Percentiles rank a stretch among this genome's conserved stretches.
phyloP scores from a whole-genome alignment of 2,888 invertebrate species.

The Meta bourneti region DNA sequence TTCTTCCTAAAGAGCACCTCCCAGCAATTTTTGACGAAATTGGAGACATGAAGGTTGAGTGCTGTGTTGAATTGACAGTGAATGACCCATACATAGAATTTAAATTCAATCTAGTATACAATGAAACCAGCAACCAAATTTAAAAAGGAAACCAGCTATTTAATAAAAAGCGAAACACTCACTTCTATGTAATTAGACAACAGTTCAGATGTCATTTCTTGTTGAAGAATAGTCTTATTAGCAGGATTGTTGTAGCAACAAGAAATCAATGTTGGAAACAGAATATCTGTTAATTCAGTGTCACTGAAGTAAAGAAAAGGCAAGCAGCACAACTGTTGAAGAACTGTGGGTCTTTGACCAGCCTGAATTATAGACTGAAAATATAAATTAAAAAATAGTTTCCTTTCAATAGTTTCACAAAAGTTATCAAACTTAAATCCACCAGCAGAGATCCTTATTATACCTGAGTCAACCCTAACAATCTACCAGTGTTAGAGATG shows the following conservation, averaged over 20 bases:
- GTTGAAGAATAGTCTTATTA: constrained; percentile 88
- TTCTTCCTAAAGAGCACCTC: too few species aligned
- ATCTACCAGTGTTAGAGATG: too few species aligned
- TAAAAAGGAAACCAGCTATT: too few species aligned
- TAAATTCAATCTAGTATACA: neutral
- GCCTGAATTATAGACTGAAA: constrained; percentile 86
- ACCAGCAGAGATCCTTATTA: neutral
- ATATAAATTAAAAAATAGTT: neutral
- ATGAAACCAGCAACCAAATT: too few species aligned
- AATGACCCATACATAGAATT: neutral
- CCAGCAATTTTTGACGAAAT: too few species aligned
- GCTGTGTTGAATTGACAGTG: neutral
- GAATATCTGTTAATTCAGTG: constrained; percentile 85
- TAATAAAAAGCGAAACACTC: constrained; percentile 28
- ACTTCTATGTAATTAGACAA: constrained; percentile 82
- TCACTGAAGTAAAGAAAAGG: constrained; percentile 93
- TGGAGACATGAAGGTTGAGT: neutral
- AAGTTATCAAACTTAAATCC: neutral
- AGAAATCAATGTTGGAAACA: constrained; percentile 90
- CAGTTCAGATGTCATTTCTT: constrained; percentile 84
- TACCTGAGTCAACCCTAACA: too few species aligned
- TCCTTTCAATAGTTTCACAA: neutral
- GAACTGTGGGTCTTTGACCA: constrained; percentile 88
- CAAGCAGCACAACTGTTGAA: constrained; percentile 90
- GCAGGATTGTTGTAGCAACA: constrained; percentile 86